phyloP scores from a whole-genome alignment of 2,888 invertebrate species.

The Dasypogon diadema region DNA sequence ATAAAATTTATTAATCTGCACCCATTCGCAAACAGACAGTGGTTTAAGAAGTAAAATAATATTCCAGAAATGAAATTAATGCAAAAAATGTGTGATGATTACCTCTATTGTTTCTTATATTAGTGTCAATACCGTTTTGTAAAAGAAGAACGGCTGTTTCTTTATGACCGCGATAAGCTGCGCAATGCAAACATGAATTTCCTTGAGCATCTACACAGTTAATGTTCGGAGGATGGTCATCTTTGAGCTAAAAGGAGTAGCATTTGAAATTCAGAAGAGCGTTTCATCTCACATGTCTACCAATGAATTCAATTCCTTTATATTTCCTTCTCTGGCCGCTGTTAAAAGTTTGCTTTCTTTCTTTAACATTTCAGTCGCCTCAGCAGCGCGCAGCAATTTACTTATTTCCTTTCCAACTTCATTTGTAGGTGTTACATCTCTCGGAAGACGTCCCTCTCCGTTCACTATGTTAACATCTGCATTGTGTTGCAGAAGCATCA shows the following conservation, averaged over 20 bases:
- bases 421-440: constrained; percentile 72
- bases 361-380: constrained; percentile 71
- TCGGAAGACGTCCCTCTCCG: constrained; percentile 74
- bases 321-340: constrained; percentile 74
- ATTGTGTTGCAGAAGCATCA: constrained; percentile 73
- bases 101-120: constrained; percentile 74
- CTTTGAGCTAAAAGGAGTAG: constrained; percentile 70
- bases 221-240: constrained; percentile 72
- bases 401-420: constrained; percentile 69
- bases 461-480: constrained; percentile 76
- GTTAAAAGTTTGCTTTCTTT: constrained; percentile 72
- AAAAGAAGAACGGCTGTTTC: constrained; percentile 74
- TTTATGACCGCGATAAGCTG: constrained; percentile 75
- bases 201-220: constrained; percentile 76
- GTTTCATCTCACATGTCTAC: constrained; percentile 63
- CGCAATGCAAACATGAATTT: constrained; percentile 77
- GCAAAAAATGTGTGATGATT: no score
- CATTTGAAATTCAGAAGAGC: no score
- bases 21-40: no score
- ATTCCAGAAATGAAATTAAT: no score
- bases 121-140: constrained; percentile 76
- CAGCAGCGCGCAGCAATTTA: constrained; percentile 73
- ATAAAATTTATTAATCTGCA: no score
- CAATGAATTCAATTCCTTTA: constrained; percentile 72
- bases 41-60: no score